These are phyloP conservation scores for Allacma fusca DNA, from an alignment of 2,888 invertebrate genomes.

Conservation along the genomic window DNA sequence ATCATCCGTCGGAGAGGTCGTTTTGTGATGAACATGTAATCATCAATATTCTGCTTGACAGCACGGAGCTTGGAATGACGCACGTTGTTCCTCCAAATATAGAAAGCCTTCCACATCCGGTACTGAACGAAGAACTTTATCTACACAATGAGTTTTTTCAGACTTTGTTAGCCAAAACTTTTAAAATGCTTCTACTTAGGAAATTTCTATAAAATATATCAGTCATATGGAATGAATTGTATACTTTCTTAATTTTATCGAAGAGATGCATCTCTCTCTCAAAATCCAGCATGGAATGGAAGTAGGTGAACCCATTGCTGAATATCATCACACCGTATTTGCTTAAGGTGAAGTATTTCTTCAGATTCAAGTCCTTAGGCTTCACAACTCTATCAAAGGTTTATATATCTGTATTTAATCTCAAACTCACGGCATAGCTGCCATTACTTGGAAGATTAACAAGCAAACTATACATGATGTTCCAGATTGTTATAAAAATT, in stretches of 20 bases:
- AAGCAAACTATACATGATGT: too few species aligned
- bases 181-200: too few species aligned
- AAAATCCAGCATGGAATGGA: slow-evolving; percentile 52
- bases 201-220: too few species aligned
- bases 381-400: slow-evolving; percentile 72
- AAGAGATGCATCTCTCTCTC: slow-evolving; percentile 57
- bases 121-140: slow-evolving; percentile 65
- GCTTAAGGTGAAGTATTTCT: slow-evolving; percentile 82
- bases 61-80: slow-evolving; percentile 73
- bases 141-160: slow-evolving; percentile 57
- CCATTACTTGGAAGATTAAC: too few species aligned
- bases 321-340: slow-evolving; percentile 79
- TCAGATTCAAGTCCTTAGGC: slow-evolving; percentile 74
- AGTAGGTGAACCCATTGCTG: slow-evolving; percentile 53
- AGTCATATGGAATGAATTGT: too few species aligned
- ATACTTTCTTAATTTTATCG: slow-evolving; percentile 49
- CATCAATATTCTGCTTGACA: slow-evolving; percentile 71
- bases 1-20: slow-evolving; percentile 76
- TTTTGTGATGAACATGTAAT: slow-evolving; percentile 78
- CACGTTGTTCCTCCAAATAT: slow-evolving; percentile 80
- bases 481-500: too few species aligned
- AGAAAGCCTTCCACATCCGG: slow-evolving; percentile 74
- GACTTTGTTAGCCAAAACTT: too few species aligned
- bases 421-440: too few species aligned
- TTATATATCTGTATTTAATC: background rate